A percentile compares a stretch with the other conserved stretches of the same genome.
phyloP scores from a whole-genome alignment of 2,113 vertebrate genomes.

The Pedetes capensis region DNA sequence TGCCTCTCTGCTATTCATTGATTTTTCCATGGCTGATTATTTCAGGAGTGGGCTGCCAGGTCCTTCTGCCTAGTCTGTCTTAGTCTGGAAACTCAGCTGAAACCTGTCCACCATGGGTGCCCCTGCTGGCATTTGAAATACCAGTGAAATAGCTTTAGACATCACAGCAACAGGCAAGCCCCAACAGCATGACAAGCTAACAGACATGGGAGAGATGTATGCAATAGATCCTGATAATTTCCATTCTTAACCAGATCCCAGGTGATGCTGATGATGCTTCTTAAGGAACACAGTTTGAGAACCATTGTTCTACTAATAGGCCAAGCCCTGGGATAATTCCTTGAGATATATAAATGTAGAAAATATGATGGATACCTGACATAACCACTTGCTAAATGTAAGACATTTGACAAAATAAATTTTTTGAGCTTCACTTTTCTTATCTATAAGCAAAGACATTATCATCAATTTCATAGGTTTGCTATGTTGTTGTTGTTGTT shows the following conservation, averaged over 20 bases:
- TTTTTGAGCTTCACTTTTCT: neutral
- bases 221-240: neutral
- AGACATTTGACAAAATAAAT: neutral
- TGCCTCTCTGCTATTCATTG: too few species aligned
- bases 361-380: neutral
- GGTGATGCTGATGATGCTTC: neutral
- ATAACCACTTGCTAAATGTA: neutral
- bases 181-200: too few species aligned
- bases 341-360: neutral
- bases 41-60: too few species aligned
- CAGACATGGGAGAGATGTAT: neutral
- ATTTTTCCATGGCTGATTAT: too few species aligned
- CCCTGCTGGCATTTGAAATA: too few species aligned
- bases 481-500: too few species aligned
- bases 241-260: neutral
- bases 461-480: neutral
- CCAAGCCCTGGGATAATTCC: neutral
- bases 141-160: too few species aligned
- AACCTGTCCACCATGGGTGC: too few species aligned
- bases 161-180: too few species aligned
- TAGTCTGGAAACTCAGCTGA: too few species aligned
- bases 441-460: neutral
- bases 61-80: too few species aligned
- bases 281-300: neutral
- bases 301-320: neutral